These are phyloP conservation scores for Drosophila ambigua DNA, from an alignment of 1,140 invertebrate species.

Conservation along the genomic window DNA sequence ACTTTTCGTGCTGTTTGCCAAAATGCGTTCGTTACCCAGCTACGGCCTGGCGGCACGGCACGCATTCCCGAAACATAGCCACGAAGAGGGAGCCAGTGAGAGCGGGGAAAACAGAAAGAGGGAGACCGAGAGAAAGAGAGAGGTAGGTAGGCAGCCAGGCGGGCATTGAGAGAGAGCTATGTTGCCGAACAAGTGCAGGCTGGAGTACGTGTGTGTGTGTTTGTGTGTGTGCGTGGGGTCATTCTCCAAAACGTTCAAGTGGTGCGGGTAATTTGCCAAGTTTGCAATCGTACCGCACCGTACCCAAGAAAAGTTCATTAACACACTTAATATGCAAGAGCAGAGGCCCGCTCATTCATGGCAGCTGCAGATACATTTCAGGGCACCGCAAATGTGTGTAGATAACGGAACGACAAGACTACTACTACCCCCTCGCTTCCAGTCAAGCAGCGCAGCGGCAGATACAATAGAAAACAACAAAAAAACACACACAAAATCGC, in stretches of 20 bases:
- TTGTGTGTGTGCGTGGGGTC: neutral
- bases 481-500: slow-evolving; percentile 68
- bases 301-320: slow-evolving; percentile 63
- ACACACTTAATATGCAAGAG: slow-evolving; percentile 53
- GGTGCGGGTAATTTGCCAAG: slow-evolving; percentile 51
- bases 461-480: slow-evolving; percentile 45
- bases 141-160: slow-evolving; percentile 1
- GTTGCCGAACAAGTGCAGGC: slow-evolving; percentile 63
- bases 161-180: slow-evolving; percentile 33
- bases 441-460: slow-evolving; percentile 62
- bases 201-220: slow-evolving; percentile 6
- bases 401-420: slow-evolving; percentile 61
- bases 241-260: neutral
- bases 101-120: slow-evolving; percentile 6
- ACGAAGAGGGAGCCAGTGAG: neutral
- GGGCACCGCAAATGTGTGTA: slow-evolving; percentile 61
- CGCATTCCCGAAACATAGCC: slow-evolving; percentile 28
- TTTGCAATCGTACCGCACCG: slow-evolving; percentile 1
- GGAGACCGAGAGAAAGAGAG: slow-evolving; percentile 19
- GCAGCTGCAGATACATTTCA: slow-evolving; percentile 19
- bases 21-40: slow-evolving; percentile 58
- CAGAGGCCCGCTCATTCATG: slow-evolving; percentile 65
- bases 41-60: slow-evolving; percentile 16
- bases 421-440: slow-evolving; percentile 56
- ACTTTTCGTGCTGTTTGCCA: slow-evolving; percentile 65